A percentile compares a stretch with the other conserved stretches of the same genome.
These are phyloP conservation scores for Apteryx mantelli DNA, from an alignment of 2,113 vertebrate genomes.

Conservation along the genomic window DNA sequence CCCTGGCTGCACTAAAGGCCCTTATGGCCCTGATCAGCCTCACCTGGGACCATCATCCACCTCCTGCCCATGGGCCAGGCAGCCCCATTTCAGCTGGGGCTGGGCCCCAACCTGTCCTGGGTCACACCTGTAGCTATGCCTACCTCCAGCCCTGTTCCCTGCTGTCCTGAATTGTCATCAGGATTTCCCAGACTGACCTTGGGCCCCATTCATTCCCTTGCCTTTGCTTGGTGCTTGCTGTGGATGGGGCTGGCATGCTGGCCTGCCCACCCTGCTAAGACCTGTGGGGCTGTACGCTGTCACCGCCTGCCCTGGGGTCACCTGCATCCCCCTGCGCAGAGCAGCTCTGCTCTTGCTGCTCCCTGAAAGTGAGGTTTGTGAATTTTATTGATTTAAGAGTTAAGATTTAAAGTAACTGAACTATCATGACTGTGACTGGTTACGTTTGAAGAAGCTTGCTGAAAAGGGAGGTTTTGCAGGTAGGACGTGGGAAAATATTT, in stretches of 20 bases:
- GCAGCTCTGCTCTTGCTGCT: background rate
- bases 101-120: accelerated
- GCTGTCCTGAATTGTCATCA: accelerated
- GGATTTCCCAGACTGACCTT: accelerated
- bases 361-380: background rate
- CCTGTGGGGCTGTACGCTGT: background rate
- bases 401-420: background rate
- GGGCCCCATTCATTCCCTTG: accelerated
- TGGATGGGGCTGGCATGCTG: background rate
- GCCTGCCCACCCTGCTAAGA: accelerated
- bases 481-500: background rate
- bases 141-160: accelerated
- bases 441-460: background rate
- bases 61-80: accelerated
- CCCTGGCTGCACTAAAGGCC: accelerated
- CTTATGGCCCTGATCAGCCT: background rate
- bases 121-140: background rate
- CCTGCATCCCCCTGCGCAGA: accelerated
- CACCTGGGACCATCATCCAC: background rate
- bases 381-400: background rate
- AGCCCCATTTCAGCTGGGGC: background rate
- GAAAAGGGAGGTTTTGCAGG: background rate
- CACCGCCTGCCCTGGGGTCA: accelerated
- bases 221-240: accelerated
- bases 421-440: accelerated